Evolutionary conservation across 2,113 vertebrate species (phyloP).

Genomic region (Platysteira castanea): DNA sequence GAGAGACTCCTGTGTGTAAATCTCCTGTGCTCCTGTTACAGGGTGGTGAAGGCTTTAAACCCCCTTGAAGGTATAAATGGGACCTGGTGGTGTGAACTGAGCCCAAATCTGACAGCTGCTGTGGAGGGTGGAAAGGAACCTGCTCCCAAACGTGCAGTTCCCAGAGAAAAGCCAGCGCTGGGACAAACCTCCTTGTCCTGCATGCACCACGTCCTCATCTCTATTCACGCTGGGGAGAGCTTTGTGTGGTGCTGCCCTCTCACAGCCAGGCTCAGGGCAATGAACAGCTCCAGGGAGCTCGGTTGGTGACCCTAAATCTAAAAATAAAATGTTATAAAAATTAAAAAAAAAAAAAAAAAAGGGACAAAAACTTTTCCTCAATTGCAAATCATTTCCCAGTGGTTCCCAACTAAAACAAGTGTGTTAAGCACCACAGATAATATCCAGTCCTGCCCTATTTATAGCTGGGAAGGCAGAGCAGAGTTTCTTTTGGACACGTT

Average conservation of each 20-base stretch:
- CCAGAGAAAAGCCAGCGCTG: not conserved
- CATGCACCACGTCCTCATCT: fast-evolving
- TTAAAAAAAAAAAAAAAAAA: too few relatives aligned
- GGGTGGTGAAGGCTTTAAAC: not conserved
- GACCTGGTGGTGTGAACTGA: not conserved
- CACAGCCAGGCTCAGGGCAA: not conserved
- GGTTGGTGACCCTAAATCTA: not conserved
- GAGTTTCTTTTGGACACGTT: not conserved
- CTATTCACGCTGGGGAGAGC: not conserved
- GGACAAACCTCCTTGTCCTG: not conserved
- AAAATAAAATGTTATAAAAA: not conserved
- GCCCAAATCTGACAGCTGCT: not conserved
- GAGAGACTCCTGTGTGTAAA: not conserved
- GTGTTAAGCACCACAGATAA: not conserved
- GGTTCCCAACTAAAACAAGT: not conserved
- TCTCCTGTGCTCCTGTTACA: not conserved
- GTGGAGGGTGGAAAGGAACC: not conserved
- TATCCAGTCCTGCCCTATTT: not conserved
- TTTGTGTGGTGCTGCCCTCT: not conserved
- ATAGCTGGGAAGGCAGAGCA: not conserved
- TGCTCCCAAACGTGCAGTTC: not conserved
- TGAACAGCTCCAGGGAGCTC: not conserved
- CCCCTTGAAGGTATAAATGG: not conserved
- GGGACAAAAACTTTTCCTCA: not conserved
- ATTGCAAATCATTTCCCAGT: not conserved